Conservation (phyloP, 1,140 invertebrate genomes). For the Drosophila mojavensis region DNA sequence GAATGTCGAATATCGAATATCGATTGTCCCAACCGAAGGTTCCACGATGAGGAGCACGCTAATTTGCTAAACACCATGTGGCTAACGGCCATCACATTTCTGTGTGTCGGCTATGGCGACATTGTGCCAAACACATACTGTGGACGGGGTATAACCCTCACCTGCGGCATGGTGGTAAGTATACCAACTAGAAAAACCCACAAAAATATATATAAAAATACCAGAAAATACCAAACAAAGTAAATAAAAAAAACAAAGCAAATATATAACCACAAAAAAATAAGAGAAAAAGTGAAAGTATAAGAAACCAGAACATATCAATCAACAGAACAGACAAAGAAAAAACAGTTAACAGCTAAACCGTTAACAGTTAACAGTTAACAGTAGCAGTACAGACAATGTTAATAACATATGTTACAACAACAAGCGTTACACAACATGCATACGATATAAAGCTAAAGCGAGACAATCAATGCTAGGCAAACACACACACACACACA, state of each 20-base stretch:
- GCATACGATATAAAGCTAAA: slow-evolving; percentile 28
- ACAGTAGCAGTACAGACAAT: slow-evolving; percentile 32
- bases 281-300: slow-evolving; percentile 43
- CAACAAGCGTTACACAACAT: slow-evolving; percentile 31
- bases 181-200: slow-evolving; percentile 60
- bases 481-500: background rate
- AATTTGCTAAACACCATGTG: slow-evolving; percentile 97
- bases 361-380: slow-evolving; percentile 6
- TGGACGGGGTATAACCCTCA: slow-evolving; percentile 94
- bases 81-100: slow-evolving; percentile 95
- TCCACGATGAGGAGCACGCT: slow-evolving; percentile 94
- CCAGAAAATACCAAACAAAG: slow-evolving; percentile 18
- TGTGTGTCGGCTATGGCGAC: slow-evolving; percentile 92
- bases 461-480: too few species aligned
- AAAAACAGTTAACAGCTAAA: slow-evolving; percentile 3
- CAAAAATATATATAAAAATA: slow-evolving; percentile 22
- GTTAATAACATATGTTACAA: slow-evolving; percentile 30
- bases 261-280: slow-evolving; percentile 37
- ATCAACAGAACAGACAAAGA: slow-evolving; percentile 43
- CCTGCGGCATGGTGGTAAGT: slow-evolving; percentile 97
- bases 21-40: slow-evolving; percentile 85
- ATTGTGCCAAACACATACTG: slow-evolving; percentile 98
- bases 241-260: slow-evolving; percentile 8
- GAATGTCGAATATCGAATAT: slow-evolving; percentile 19
- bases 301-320: slow-evolving; percentile 45